Evolutionary conservation across 2,888 invertebrate species (phyloP), one percentile per base, ranked within the genome.

Genomic region (Epinotia bilunana): DNA sequence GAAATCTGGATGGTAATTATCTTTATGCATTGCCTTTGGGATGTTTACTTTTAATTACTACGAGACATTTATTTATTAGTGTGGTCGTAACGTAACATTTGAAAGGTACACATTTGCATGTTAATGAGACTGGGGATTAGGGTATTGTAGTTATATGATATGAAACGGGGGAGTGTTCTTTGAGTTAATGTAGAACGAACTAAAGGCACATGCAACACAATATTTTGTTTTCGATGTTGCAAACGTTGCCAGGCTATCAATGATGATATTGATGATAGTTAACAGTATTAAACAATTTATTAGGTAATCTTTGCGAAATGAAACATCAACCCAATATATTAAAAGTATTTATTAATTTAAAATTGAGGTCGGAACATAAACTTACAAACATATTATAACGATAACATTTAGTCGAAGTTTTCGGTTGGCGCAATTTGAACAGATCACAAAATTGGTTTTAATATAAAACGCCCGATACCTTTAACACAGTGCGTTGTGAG

Each of bases 381-480:
- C 87, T 91, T 91, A 90, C 85, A 91, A 90, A 91, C 90, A 28
- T 89, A 88, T 88, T 82, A 80, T 88, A 87, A 87, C 83, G 84
- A 83, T 80, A 87, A 87, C 83, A 84, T 80, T 84, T 80, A 81
- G 83, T 85, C 81, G 79, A 82, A 79, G 80, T 83, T 84, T 11
- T 64, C 39, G 76, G 82, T 90, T 90, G 89, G 87, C 90, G 89
- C 87, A 84, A 76, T 77, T 85, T 88, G 88, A 89, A 87, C 86
- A 84, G 79, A 79, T 78, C 78, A 49, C 60, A 75, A 79, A 76
- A 80, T 81, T 81, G 79, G 77, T 80, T 80, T 77, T 73, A 77
- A 16, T 49, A 53, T 53, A 53, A n/a, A 6, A 49, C 49, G 49
- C 16, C 49, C 49, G 16, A 49, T 49, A 4, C n/a, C 53, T 9